phyloP scores from a whole-genome alignment of 2,113 vertebrate genomes.

The Mesoclemmys tuberculata region DNA sequence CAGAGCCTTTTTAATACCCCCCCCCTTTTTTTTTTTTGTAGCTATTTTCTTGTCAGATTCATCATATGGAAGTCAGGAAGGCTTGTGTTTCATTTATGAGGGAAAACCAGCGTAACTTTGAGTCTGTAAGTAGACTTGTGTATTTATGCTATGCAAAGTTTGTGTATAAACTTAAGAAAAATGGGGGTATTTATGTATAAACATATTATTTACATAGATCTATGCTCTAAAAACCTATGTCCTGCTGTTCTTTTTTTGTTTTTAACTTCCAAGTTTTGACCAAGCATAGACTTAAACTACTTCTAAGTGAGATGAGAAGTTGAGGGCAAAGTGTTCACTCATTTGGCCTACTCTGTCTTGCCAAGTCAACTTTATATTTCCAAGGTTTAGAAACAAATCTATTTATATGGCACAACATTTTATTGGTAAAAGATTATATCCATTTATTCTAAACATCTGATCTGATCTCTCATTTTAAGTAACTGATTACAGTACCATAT shows the following conservation, averaged over 20 bases:
- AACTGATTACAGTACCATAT: not conserved
- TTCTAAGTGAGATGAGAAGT: not conserved
- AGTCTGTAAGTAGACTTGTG: conserved; percentile 83
- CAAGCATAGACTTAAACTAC: not conserved
- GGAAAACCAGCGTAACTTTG: conserved; percentile 85
- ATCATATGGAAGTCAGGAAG: conserved; percentile 87
- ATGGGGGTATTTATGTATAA: not conserved
- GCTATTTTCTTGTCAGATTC: conserved; percentile 90
- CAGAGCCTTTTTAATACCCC: accelerated
- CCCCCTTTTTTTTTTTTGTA: conserved; percentile 4
- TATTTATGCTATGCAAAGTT: not conserved
- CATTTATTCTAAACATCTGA: not conserved
- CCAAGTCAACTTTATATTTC: accelerated
- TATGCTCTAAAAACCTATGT: accelerated
- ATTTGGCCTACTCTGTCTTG: not conserved
- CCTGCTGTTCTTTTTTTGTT: accelerated
- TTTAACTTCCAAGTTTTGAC: not conserved
- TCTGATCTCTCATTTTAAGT: not conserved
- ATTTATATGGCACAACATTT: not conserved
- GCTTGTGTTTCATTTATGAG: conserved; percentile 90
- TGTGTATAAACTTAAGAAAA: accelerated
- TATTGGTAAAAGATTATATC: not conserved
- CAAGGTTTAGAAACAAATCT: not conserved
- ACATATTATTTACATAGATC: accelerated
- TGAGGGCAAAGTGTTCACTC: not conserved